phyloP scores from a whole-genome alignment of 2,888 invertebrate species.

The Hetaerina titia region DNA sequence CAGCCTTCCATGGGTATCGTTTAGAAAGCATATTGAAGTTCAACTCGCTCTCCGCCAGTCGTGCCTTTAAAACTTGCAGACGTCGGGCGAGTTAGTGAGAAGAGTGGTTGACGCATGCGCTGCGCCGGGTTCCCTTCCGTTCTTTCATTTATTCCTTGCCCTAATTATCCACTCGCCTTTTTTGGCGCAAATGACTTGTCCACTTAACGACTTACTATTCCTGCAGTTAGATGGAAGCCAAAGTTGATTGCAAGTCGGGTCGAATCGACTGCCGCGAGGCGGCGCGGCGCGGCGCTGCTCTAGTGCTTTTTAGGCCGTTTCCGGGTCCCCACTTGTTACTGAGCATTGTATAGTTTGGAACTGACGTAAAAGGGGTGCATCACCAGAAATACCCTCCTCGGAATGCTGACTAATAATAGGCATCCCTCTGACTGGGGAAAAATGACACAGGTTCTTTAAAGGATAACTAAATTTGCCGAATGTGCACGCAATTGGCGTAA shows the following conservation, averaged over 20 bases:
- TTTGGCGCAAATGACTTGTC: not conserved
- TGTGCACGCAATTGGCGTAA: not conserved
- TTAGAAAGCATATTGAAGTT: too few relatives aligned
- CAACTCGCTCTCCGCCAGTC: too few relatives aligned
- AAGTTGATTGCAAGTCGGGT: not conserved
- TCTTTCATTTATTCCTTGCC: not conserved
- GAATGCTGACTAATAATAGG: not conserved
- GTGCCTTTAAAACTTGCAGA: too few relatives aligned
- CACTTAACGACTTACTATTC: not conserved
- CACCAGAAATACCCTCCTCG: not conserved
- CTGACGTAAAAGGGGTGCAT: not conserved
- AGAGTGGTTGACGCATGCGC: not conserved
- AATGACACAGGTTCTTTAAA: not conserved
- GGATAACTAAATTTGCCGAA: not conserved
- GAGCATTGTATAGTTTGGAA: not conserved
- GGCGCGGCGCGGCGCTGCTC: not conserved
- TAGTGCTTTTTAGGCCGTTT: not conserved
- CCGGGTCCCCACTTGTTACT: not conserved
- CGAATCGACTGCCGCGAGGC: not conserved
- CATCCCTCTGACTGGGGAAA: not conserved
- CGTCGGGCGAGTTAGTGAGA: too few relatives aligned
- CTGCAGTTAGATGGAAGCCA: not conserved
- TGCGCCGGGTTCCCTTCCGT: not conserved
- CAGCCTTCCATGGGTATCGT: too few relatives aligned
- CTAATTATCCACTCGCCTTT: not conserved